A percentile compares a stretch with the other conserved stretches of the same genome.
These are phyloP conservation scores for Centropus unirufus DNA, from an alignment of 2,113 vertebrate genomes.

Conservation along the genomic window DNA sequence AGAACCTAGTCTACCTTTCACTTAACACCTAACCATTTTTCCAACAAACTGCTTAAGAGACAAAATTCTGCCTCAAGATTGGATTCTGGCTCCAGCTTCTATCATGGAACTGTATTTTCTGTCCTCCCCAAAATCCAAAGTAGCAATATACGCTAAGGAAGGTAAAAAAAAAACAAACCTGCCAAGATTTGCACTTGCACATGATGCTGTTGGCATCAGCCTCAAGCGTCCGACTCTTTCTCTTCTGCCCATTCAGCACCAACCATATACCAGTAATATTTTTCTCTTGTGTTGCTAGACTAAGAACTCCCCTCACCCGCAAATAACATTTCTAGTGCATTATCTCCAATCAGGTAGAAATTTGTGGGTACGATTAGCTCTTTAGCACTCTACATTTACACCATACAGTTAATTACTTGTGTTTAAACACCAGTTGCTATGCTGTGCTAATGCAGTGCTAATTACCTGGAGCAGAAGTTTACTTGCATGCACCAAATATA, in stretches of 20 bases:
- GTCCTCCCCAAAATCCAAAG: background rate
- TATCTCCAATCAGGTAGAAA: background rate
- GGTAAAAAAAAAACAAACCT: background rate
- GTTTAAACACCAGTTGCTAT: conserved; percentile 36
- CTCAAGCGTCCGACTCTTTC: background rate
- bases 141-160: background rate
- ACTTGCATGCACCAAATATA: conserved; percentile 1
- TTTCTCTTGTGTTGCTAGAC: too few species aligned
- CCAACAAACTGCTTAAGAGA: background rate
- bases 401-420: conserved; percentile 1
- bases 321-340: background rate
- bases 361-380: background rate
- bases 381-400: background rate
- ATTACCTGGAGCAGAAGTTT: conserved; percentile 52
- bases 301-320: background rate
- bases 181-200: background rate
- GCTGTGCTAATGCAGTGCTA: conserved; percentile 44
- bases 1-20: background rate
- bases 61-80: background rate
- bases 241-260: background rate
- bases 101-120: background rate
- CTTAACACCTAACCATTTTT: background rate
- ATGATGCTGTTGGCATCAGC: background rate
- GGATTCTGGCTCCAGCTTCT: background rate
- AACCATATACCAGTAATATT: background rate